These are phyloP conservation scores for Pristis pectinata DNA, from an alignment of 2,797 vertebrate species.

Conservation along the genomic window DNA sequence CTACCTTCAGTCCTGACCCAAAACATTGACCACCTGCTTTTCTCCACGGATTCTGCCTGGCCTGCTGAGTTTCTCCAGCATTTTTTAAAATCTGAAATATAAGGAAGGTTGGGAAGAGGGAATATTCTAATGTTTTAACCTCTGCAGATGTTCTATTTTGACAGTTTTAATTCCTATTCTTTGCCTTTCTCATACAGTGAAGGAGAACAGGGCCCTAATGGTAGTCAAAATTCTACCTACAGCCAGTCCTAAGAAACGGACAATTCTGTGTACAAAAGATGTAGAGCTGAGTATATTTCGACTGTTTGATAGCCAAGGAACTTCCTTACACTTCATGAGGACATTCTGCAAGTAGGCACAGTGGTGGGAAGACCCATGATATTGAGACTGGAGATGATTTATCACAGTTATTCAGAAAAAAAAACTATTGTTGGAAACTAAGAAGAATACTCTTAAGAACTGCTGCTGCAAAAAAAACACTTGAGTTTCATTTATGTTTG, in stretches of 20 bases:
- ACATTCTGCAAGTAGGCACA: neutral
- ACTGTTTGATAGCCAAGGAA: constrained; percentile 48
- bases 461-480: constrained; percentile 34
- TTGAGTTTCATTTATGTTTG: constrained; percentile 25
- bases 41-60: too few relatives aligned
- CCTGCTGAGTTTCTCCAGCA: too few relatives aligned
- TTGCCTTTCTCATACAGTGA: constrained; percentile 63
- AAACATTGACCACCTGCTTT: too few relatives aligned
- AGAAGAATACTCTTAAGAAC: constrained; percentile 1
- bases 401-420: neutral
- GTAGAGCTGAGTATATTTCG: constrained; percentile 56
- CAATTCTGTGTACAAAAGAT: constrained; percentile 58
- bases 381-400: neutral
- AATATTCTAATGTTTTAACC: neutral
- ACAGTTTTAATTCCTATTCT: constrained; percentile 9
- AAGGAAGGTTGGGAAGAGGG: too few relatives aligned
- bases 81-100: too few relatives aligned
- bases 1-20: too few relatives aligned
- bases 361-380: neutral
- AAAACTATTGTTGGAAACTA: neutral
- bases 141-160: neutral
- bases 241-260: constrained; percentile 84
- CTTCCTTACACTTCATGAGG: constrained; percentile 13
- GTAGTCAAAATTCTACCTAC: constrained; percentile 95
- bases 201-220: constrained; percentile 95